These are phyloP conservation scores for Eolophus roseicapilla DNA, from an alignment of 2,113 vertebrate genomes.

Conservation along the genomic window DNA sequence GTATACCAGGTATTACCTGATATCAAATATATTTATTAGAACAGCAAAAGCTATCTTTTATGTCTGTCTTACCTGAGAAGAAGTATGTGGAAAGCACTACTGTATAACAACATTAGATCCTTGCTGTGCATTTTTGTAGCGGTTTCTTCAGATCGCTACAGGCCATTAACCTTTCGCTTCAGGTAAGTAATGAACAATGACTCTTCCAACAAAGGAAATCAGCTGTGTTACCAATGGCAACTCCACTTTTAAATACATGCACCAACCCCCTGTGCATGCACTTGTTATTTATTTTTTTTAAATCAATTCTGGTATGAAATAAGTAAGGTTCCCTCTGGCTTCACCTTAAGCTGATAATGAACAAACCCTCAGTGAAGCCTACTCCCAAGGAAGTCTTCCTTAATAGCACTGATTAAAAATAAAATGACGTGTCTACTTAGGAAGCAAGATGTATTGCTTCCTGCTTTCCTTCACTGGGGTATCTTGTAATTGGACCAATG, in stretches of 20 bases:
- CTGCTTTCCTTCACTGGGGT: not conserved
- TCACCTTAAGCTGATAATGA: slow-evolving; percentile 61
- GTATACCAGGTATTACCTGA: not conserved
- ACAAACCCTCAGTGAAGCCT: not conserved
- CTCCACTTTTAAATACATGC: slow-evolving; percentile 15
- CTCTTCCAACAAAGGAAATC: slow-evolving; percentile 3
- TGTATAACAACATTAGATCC: not conserved
- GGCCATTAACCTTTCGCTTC: slow-evolving; percentile 51
- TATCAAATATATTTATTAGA: not conserved
- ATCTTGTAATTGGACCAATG: slow-evolving; percentile 18
- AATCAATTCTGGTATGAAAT: slow-evolving; percentile 45
- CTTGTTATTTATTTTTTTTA: not conserved
- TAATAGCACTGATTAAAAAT: slow-evolving; percentile 34
- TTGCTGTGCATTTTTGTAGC: slow-evolving; percentile 2
- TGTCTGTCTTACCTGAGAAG: not conserved
- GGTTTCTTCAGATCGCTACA: slow-evolving; percentile 12
- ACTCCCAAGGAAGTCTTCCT: not conserved
- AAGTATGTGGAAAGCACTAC: not conserved
- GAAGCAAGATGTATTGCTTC: slow-evolving; percentile 5
- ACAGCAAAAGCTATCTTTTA: not conserved
- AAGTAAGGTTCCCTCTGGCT: not conserved
- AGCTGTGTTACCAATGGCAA: slow-evolving; percentile 17
- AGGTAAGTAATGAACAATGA: slow-evolving; percentile 38
- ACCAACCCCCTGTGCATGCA: not conserved
- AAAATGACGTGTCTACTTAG: slow-evolving; percentile 9